Conservation (phyloP, 2,113 vertebrate species). For the Felis chaus region DNA sequence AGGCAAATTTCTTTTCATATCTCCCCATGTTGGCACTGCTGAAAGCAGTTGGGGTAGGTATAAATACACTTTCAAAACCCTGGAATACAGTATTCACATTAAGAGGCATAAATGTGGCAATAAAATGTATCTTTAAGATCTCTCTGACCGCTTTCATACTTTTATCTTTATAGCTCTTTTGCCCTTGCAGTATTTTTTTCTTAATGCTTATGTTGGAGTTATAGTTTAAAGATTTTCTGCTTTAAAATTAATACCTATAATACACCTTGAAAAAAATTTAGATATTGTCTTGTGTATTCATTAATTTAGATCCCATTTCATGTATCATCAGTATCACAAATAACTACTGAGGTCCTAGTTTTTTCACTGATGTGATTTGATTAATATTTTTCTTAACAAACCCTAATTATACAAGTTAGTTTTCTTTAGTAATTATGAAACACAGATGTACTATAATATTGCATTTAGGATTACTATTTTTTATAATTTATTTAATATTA, state of each 20-base stretch:
- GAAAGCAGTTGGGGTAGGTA: neutral
- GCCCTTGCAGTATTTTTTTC: slow-evolving; percentile 7
- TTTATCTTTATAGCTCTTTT: neutral
- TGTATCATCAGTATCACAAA: neutral
- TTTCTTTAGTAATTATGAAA: neutral
- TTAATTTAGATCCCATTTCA: neutral
- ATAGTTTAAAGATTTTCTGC: neutral
- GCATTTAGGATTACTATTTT: neutral
- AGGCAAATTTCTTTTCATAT: neutral
- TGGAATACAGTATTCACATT: neutral
- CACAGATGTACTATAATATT: neutral
- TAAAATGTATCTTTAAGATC: neutral
- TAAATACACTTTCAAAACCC: neutral
- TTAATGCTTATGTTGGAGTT: neutral
- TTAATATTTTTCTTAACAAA: slow-evolving; percentile 12
- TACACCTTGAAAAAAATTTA: neutral
- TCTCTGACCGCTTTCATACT: neutral
- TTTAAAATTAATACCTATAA: neutral
- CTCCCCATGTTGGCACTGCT: neutral
- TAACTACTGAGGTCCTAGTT: neutral
- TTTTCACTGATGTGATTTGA: neutral
- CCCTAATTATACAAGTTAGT: neutral
- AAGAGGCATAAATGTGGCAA: neutral
- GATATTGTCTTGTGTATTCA: neutral
- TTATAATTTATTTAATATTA: neutral